Evolutionary conservation across 2,113 vertebrate genomes (phyloP).

Genomic region (Cyanocitta stelleri): DNA sequence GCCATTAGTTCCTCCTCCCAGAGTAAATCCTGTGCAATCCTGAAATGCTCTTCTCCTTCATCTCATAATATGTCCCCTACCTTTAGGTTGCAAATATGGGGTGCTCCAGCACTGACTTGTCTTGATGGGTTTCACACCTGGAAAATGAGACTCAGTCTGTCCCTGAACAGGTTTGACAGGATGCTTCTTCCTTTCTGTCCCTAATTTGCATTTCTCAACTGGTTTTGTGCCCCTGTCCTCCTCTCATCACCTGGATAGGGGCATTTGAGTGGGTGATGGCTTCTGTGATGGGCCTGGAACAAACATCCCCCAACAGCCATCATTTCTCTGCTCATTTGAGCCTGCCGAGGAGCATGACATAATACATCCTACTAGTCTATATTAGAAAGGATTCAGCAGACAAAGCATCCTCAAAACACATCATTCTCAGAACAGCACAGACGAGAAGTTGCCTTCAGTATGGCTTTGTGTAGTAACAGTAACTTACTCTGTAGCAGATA

Average conservation of each 20-base stretch:
- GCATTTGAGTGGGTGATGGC: not conserved
- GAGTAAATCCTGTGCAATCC: not conserved
- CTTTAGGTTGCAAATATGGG: not conserved
- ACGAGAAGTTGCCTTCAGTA: not conserved
- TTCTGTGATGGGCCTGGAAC: not conserved
- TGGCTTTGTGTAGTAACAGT: not conserved
- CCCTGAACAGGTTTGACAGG: not conserved
- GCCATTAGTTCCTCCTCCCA: not conserved
- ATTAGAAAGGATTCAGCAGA: not conserved
- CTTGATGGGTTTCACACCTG: not conserved
- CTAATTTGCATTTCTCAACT: not conserved
- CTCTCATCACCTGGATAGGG: not conserved
- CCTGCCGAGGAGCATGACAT: not conserved
- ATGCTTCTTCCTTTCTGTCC: not conserved
- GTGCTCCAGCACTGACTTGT: not conserved
- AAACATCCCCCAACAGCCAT: not conserved
- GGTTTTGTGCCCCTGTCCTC: not conserved
- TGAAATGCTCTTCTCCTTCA: not conserved
- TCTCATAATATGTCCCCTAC: not conserved
- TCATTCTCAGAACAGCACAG: not conserved
- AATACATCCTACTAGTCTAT: not conserved
- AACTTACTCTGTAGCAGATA: not conserved
- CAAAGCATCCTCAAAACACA: not conserved
- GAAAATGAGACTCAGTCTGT: not conserved
- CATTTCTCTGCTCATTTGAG: not conserved